Evolutionary conservation across 2,888 invertebrate species (phyloP).

Genomic region (Seira musarum): DNA sequence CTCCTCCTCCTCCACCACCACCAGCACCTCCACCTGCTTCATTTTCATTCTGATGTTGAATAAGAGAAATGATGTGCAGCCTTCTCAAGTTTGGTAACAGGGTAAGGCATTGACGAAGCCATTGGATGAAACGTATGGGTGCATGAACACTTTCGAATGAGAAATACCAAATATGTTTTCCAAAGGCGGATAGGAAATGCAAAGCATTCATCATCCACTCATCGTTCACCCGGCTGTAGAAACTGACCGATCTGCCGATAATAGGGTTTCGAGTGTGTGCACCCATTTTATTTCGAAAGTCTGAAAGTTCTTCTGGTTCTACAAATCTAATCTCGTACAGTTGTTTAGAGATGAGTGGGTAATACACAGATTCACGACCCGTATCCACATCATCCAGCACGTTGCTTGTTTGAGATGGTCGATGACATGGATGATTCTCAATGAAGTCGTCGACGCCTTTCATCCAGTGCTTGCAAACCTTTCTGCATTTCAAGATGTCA

Average conservation of each 20-base stretch:
- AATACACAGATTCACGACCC: constrained; percentile 34
- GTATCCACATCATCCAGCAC: constrained; percentile 14
- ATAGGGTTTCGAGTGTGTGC: constrained; percentile 15
- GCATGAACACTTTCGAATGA: constrained; percentile 20
- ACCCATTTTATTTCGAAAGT: constrained; percentile 29
- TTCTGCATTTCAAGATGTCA: constrained; percentile 25
- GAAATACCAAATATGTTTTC: constrained; percentile 39
- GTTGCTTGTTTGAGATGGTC: constrained; percentile 1
- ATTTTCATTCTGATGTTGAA: background rate
- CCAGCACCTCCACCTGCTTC: background rate
- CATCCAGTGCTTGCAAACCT: constrained; percentile 13
- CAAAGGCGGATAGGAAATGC: constrained; percentile 23
- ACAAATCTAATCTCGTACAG: constrained; percentile 25
- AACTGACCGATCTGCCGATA: constrained; percentile 29
- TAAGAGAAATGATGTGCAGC: constrained; percentile 1
- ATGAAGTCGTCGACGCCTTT: constrained; percentile 2
- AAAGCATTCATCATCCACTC: constrained; percentile 34
- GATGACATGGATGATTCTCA: constrained; percentile 35
- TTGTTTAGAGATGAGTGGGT: constrained; percentile 22
- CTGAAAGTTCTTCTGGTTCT: background rate
- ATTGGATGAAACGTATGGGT: background rate
- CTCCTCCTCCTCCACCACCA: too few species aligned
- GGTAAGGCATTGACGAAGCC: constrained; percentile 17
- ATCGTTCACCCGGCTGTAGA: background rate
- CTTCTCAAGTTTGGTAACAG: constrained; percentile 28